Percentiles rank a stretch among this genome's conserved stretches.
These are phyloP conservation scores for Physocephala rufipes DNA, from an alignment of 2,888 invertebrate species.

Conservation along the genomic window DNA sequence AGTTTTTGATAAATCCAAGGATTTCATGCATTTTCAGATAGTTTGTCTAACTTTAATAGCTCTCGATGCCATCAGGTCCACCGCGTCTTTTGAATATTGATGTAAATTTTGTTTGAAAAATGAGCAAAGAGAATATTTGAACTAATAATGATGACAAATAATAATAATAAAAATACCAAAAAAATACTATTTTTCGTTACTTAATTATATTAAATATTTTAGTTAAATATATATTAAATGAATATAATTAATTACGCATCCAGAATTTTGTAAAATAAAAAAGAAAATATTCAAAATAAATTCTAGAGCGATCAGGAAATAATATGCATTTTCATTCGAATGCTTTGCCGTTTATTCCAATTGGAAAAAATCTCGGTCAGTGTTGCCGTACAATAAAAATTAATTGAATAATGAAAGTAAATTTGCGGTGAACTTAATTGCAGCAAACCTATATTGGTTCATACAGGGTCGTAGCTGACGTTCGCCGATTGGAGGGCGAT, in stretches of 20 bases:
- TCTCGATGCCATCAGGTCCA: constrained; percentile 19
- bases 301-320: no score
- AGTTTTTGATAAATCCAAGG: neutral
- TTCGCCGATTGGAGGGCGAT: no score
- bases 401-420: constrained; percentile 10
- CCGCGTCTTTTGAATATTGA: constrained; percentile 22
- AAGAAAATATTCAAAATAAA: no score
- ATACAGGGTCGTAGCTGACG: no score
- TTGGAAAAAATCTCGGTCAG: neutral
- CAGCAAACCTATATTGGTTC: neutral
- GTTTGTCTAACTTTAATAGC: neutral
- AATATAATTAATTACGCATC: no score
- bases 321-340: neutral
- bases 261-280: no score
- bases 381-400: constrained; percentile 6
- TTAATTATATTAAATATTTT: no score
- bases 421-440: neutral
- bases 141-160: neutral
- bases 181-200: neutral
- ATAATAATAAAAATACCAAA: neutral
- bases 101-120: neutral
- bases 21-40: neutral
- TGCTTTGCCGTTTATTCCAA: neutral
- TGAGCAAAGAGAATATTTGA: no score
- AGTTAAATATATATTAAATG: no score